Percentiles rank a stretch among this genome's conserved stretches.
phyloP scores from a whole-genome alignment of 2,888 invertebrate species.

The Ennomos erosarius region DNA sequence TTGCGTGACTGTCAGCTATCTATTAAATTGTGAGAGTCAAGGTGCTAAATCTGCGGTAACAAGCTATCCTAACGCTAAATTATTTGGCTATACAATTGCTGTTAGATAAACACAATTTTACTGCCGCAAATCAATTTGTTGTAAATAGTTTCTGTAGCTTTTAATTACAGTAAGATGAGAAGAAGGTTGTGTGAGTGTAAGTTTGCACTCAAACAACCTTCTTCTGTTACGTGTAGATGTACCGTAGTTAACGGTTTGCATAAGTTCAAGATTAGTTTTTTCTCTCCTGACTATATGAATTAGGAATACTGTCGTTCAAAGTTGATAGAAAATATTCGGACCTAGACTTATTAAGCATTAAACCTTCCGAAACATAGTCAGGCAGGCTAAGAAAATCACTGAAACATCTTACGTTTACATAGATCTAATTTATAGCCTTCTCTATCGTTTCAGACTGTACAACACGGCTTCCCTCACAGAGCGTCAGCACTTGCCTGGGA shows the following conservation, averaged over 20 bases:
- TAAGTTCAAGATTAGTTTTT: no score
- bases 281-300: no score
- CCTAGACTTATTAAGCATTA: no score
- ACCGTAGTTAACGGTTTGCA: no score
- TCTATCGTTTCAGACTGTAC: slow-evolving; percentile 90
- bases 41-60: slow-evolving; percentile 46
- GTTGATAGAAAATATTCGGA: no score
- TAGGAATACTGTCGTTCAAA: no score
- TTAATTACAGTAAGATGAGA: slow-evolving; percentile 1
- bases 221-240: no score
- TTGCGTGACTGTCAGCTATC: slow-evolving; percentile 42
- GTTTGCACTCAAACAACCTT: background rate
- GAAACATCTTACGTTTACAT: background rate
- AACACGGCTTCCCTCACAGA: slow-evolving; percentile 99
- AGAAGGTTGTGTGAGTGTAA: no score
- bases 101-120: slow-evolving; percentile 34
- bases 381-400: background rate
- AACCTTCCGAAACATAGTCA: no score
- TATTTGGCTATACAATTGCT: slow-evolving; percentile 41
- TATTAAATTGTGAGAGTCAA: slow-evolving; percentile 41
- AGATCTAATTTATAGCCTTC: slow-evolving; percentile 8
- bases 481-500: slow-evolving; percentile 98
- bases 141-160: slow-evolving; percentile 11
- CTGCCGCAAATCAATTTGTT: slow-evolving; percentile 20
- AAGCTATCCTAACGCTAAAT: slow-evolving; percentile 35